Conservation (phyloP, 2,113 vertebrate genomes). For the Rhinolophus ferrumequinum region DNA sequence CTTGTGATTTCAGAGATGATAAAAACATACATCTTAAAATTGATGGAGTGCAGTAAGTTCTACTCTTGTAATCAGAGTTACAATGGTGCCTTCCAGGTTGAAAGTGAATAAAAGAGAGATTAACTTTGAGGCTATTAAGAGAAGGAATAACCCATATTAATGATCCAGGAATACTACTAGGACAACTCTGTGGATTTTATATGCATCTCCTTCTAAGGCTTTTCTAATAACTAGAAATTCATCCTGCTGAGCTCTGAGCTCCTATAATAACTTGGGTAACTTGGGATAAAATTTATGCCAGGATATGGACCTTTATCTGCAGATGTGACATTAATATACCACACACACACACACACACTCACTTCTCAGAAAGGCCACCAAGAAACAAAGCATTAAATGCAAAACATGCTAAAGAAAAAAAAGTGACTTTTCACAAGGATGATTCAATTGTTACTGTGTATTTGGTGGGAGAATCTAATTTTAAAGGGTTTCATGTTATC, state of each 20-base stretch:
- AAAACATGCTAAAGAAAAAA: background rate
- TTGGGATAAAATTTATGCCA: background rate
- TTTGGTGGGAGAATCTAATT: background rate
- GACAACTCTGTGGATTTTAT: background rate
- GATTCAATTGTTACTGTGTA: background rate
- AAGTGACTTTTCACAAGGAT: background rate
- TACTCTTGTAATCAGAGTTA: background rate
- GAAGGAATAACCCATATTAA: background rate
- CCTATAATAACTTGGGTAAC: background rate
- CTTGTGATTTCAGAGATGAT: slow-evolving; percentile 9
- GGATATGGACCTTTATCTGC: background rate
- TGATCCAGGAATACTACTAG: background rate
- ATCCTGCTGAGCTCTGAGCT: background rate
- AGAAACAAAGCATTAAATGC: background rate
- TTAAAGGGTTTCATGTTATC: background rate
- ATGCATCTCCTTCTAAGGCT: background rate
- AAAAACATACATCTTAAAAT: background rate
- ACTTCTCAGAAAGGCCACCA: background rate
- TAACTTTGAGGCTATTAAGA: background rate
- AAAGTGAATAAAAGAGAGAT: background rate
- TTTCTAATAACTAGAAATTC: slow-evolving; percentile 11
- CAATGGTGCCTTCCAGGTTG: background rate
- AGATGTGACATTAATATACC: background rate
- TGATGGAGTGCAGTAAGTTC: background rate
- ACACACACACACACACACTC: background rate